phyloP scores from a whole-genome alignment of 1,140 invertebrate species.

The Hypsibius dujardini region DNA sequence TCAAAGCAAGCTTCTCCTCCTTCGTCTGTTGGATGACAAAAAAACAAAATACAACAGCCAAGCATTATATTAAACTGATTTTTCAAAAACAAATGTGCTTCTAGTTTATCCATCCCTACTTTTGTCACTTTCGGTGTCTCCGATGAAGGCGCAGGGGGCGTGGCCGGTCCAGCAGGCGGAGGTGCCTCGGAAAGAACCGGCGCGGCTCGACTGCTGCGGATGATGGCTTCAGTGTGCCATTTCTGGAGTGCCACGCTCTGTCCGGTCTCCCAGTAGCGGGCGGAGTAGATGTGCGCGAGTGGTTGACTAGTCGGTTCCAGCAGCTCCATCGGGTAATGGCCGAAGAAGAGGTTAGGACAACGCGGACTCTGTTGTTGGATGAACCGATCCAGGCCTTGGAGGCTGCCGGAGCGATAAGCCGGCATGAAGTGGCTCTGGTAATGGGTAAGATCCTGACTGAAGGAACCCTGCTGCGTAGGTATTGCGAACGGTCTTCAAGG shows the following conservation, averaged over 20 bases:
- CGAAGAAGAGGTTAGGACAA: neutral
- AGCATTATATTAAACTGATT: too few species aligned
- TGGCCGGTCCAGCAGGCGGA: too few species aligned
- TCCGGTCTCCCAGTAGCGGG: neutral
- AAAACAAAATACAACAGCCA: too few species aligned
- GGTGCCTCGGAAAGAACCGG: too few species aligned
- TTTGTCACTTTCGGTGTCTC: too few species aligned
- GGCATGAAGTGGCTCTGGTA: conserved; percentile 9
- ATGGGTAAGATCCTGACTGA: neutral
- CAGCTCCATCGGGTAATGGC: neutral
- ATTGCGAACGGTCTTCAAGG: too few species aligned
- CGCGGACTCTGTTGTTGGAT: neutral
- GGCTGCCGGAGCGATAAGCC: neutral
- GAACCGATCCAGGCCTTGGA: neutral
- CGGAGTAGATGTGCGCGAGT: neutral
- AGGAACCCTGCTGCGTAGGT: neutral
- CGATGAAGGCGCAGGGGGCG: too few species aligned
- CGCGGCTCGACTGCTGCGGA: too few species aligned
- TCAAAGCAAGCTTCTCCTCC: conserved; percentile 29
- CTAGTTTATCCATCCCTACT: too few species aligned
- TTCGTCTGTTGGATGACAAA: neutral
- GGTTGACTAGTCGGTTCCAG: neutral
- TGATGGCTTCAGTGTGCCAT: neutral
- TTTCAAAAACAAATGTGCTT: too few species aligned
- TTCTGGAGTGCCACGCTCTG: neutral